A percentile compares a stretch with the other conserved stretches of the same genome.
phyloP scores from a whole-genome alignment of 2,888 invertebrate species.

The Drosophila tripunctata region DNA sequence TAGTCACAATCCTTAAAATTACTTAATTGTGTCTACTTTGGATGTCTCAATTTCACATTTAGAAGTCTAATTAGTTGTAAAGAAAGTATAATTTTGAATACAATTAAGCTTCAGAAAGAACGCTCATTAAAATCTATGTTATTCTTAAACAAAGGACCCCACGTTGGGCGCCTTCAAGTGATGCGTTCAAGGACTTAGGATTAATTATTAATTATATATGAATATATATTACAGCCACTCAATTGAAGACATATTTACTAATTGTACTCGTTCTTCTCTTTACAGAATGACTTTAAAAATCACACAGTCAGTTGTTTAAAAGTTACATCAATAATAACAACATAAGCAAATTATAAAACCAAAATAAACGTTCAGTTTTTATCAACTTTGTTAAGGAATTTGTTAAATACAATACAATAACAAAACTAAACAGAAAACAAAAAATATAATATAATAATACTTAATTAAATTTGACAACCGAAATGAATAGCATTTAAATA shows the following conservation, averaged over 20 bases:
- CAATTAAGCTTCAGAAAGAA: too few relatives aligned
- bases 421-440: conserved; percentile 11
- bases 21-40: too few relatives aligned
- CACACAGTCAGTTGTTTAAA: conserved; percentile 26
- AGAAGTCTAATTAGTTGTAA: too few relatives aligned
- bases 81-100: too few relatives aligned
- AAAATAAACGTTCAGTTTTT: conserved; percentile 45
- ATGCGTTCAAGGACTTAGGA: too few relatives aligned
- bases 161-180: too few relatives aligned
- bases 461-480: conserved; percentile 49
- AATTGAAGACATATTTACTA: neutral
- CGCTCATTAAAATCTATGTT: too few relatives aligned
- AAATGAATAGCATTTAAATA: conserved; percentile 56
- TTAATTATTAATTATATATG: too few relatives aligned
- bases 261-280: conserved; percentile 19
- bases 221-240: too few relatives aligned
- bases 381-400: conserved; percentile 59
- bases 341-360: conserved; percentile 16
- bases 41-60: too few relatives aligned
- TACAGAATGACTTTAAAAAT: conserved; percentile 55
- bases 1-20: too few relatives aligned
- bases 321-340: conserved; percentile 17
- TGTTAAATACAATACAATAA: conserved; percentile 53
- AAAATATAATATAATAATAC: conserved; percentile 23
- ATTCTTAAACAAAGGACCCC: too few relatives aligned